Evolutionary conservation across 2,113 vertebrate species (phyloP), one percentile per base, ranked within the genome.

Genomic region (Chaenogobius annularis): DNA sequence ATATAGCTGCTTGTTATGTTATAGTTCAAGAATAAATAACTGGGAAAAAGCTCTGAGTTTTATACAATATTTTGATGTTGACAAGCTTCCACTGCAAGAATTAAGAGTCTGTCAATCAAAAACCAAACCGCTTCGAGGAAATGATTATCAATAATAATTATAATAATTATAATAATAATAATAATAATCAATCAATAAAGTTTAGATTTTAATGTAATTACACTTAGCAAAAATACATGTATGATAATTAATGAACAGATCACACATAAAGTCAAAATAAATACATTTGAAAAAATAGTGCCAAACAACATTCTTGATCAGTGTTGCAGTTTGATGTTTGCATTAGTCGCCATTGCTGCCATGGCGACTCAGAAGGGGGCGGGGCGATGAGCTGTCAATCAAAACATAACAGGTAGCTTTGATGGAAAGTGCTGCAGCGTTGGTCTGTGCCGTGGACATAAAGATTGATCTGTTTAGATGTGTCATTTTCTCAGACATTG

Each of bases 371-470:
- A 12, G 68, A 67, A 14, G 7, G 66, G 66, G 70, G 62, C 19
- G 48, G 62, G 37, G 7, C 12, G 3, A 26, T 15, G 40, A 19
- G 19, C 59, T 14, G 74, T 74, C 62, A 54, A 23, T 75, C 73
- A 14, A 11, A 63, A 14, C n/a, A 26, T 23, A 26, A 26, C 58
- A 52, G 3, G 26, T 26, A 72, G 68, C 74, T 64, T 43, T 72
- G 23, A 71, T 20, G 59, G 44, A 12, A 31, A 69, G 43, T 63
- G 12, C 46, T 19, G 13, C 63, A 1, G 23, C 43, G 12, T 22
- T 31, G 55, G 56, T 58, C 20, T 31, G 23, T 58, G 56, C 19
- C 17, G 14, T 61, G 26, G 23, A 35, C 58, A 35, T 15, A 10
- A 35, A 61, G 58, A 35, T 61, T 15, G 56, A 58, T 58, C 20